Conservation (phyloP, 2,888 invertebrate genomes). For the Rhorus exstirpatorius region DNA sequence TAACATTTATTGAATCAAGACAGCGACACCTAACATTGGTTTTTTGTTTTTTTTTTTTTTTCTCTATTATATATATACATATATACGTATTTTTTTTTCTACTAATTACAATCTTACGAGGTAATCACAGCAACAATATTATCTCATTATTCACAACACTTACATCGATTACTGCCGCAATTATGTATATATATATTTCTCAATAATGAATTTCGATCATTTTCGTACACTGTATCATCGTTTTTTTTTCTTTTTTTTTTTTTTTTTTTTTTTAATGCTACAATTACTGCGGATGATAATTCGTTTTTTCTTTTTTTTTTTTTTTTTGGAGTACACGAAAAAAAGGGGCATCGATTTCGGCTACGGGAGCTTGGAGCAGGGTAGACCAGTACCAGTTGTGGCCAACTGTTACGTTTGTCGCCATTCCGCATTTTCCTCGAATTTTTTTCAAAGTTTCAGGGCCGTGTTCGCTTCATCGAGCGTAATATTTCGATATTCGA, state of each 20-base stretch:
- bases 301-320: constrained; percentile 33
- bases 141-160: constrained; percentile 86
- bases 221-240: constrained; percentile 81
- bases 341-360: no score
- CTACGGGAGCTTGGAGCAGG: no score
- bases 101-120: constrained; percentile 86
- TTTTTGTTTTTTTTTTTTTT: constrained; percentile 63
- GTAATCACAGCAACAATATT: constrained; percentile 87
- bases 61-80: constrained; percentile 73
- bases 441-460: no score
- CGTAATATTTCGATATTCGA: no score
- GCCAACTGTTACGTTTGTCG: no score
- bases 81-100: constrained; percentile 70
- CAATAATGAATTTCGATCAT: constrained; percentile 83
- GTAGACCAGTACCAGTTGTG: no score
- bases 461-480: no score
- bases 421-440: no score
- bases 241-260: constrained; percentile 28
- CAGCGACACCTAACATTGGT: constrained; percentile 85
- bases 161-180: constrained; percentile 86
- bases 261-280: constrained; percentile 62
- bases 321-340: no score
- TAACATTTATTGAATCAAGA: constrained; percentile 86
- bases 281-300: constrained; percentile 81
- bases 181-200: constrained; percentile 78